These are phyloP conservation scores for Chrysomallon squamiferum DNA, from an alignment of 1,140 invertebrate genomes.

Conservation along the genomic window DNA sequence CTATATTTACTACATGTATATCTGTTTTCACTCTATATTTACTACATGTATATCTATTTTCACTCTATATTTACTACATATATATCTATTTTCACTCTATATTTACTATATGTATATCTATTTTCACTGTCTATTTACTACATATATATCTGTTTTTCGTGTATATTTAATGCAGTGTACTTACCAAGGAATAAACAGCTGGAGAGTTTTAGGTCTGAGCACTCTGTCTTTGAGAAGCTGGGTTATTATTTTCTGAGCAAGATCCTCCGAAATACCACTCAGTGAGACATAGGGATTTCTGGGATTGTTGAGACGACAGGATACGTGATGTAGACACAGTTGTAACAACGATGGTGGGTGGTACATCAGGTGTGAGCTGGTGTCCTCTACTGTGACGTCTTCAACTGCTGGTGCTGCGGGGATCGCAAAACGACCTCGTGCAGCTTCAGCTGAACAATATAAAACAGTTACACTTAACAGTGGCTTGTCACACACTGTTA, in stretches of 20 bases:
- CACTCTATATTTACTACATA: too few species aligned
- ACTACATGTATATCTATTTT: too few species aligned
- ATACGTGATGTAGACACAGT: conserved; percentile 37
- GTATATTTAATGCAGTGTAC: too few species aligned
- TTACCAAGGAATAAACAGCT: conserved; percentile 56
- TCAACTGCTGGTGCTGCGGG: conserved; percentile 8
- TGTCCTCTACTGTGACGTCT: not conserved
- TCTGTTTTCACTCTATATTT: too few species aligned
- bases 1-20: too few species aligned
- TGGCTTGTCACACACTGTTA: too few species aligned
- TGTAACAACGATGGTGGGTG: conserved; percentile 26
- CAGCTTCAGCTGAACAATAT: conserved; percentile 34
- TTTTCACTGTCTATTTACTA: too few species aligned
- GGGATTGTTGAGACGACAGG: conserved; percentile 39
- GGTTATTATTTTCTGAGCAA: conserved; percentile 43
- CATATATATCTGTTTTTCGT: too few species aligned
- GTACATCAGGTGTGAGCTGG: conserved; percentile 11
- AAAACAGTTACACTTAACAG: too few species aligned
- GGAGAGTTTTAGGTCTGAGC: conserved; percentile 45
- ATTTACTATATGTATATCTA: too few species aligned
- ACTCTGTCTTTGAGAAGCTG: conserved; percentile 49
- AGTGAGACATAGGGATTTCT: conserved; percentile 36
- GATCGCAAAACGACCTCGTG: conserved; percentile 32
- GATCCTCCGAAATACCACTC: conserved; percentile 40
- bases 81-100: too few species aligned